Base-by-base conservation (phyloP, 2,888 invertebrate genomes). In the Automeris io region DNA sequence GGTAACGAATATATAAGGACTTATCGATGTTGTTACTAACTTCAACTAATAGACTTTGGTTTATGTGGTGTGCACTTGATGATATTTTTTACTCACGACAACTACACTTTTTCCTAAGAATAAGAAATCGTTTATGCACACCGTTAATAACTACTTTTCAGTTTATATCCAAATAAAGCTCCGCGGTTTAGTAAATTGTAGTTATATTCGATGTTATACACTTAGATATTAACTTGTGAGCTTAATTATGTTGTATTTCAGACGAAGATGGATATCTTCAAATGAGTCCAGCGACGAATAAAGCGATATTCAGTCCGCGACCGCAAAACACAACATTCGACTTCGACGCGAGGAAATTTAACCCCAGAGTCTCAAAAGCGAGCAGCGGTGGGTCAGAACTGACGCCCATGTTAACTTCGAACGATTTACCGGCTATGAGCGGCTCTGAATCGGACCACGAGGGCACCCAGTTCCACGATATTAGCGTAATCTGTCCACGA, bases 241-340 rank as follows among this genome's bases (percentile, higher is more conserved):
- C 5, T 8, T 16, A 2, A 1, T 29, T 19, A n/a, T 5, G 4
- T 16, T 7, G 2, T 19, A 44, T 80, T 78, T 39, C 77, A 72
- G 77, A 83, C 45, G 79, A 79, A 32, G 85, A 88, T 40, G 90
- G 90, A 12, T 91, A 92, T 59, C 72, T 91, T 38, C 88, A 89
- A 59, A 91, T 91, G 91, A 90, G 87, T 51, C 86, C 90, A 1
- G 63, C 73, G 2, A 56, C 61, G n/a, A 70, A 61, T 35, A 69
- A 61, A 33, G 72, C 64, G 19, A 83, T 89, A 56, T 90, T 90
- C 66, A 90, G 90, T 60, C 90, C 91, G 1, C 77, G 89, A 42
- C 50, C 68, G 1, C 63, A 64, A 2, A 68, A 68, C 3, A 71
- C 75, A 2, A 79, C 83, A 43, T 90, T 90, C 52, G 80, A 88